A percentile compares a stretch with the other conserved stretches of the same genome.
Conservation (phyloP, 2,888 invertebrate species). For the Argyresthia albistria region DNA sequence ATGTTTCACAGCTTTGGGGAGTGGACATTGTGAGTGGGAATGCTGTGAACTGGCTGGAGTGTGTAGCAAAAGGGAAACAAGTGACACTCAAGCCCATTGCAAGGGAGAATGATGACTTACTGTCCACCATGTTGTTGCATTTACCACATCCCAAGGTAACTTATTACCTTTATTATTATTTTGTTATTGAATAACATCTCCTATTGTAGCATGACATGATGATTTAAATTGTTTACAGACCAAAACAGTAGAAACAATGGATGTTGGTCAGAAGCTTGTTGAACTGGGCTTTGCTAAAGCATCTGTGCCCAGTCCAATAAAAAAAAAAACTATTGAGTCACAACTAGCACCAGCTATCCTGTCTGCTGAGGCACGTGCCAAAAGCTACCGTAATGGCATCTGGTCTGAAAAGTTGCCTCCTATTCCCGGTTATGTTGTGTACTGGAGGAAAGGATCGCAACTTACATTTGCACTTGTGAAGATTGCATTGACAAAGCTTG, state of each 20-base stretch:
- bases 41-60: conserved; percentile 74
- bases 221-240: background rate
- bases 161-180: background rate
- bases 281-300: conserved; percentile 62
- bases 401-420: conserved; percentile 61
- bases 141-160: conserved; percentile 48
- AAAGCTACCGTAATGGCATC: conserved; percentile 47
- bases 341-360: conserved; percentile 44
- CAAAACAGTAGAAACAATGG: conserved; percentile 47
- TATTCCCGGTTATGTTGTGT: conserved; percentile 40
- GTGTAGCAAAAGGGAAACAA: conserved; percentile 59
- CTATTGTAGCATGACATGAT: too few relatives aligned
- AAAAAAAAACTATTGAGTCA: conserved; percentile 50
- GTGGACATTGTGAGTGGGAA: conserved; percentile 59
- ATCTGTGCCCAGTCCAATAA: conserved; percentile 35
- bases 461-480: conserved; percentile 24
- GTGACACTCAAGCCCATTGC: conserved; percentile 62
- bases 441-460: conserved; percentile 49
- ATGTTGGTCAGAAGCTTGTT: conserved; percentile 56
- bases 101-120: conserved; percentile 51
- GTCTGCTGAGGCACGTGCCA: conserved; percentile 52
- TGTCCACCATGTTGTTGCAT: conserved; percentile 57
- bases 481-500: conserved; percentile 29
- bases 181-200: too few relatives aligned
- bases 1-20: conserved; percentile 53